Conservation (phyloP, 2,797 vertebrate genomes). For the Macrochelys suwanniensis region DNA sequence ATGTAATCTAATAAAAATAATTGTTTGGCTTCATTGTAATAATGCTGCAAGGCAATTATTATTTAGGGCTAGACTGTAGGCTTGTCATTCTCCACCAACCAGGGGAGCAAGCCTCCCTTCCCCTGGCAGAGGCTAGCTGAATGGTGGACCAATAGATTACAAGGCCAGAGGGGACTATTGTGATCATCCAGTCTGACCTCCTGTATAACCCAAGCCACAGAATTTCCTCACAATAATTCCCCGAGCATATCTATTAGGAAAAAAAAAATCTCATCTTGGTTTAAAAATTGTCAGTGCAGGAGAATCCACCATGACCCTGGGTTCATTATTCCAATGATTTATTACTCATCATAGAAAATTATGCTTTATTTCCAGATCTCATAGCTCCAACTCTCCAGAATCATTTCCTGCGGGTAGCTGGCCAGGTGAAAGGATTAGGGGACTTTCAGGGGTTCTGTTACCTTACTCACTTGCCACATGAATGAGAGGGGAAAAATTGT, state of each 20-base stretch:
- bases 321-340: not conserved
- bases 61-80: not conserved
- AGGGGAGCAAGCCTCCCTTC: not conserved
- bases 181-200: not conserved
- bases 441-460: conserved; percentile 53
- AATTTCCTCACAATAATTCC: not conserved
- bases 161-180: not conserved
- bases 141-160: not conserved
- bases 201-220: not conserved
- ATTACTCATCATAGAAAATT: not conserved
- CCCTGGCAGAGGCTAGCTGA: not conserved
- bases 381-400: not conserved
- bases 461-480: conserved; percentile 27
- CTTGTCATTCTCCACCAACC: not conserved
- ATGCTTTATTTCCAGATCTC: not conserved
- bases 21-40: conserved; percentile 13
- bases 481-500: conserved; percentile 59
- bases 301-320: too few relatives aligned
- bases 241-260: not conserved
- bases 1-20: not conserved
- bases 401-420: not conserved
- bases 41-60: conserved; percentile 34
- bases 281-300: too few relatives aligned
- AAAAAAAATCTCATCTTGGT: not conserved
- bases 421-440: conserved; percentile 33